phyloP scores from a whole-genome alignment of 1,140 invertebrate species.

The Eupeodes corollae region DNA sequence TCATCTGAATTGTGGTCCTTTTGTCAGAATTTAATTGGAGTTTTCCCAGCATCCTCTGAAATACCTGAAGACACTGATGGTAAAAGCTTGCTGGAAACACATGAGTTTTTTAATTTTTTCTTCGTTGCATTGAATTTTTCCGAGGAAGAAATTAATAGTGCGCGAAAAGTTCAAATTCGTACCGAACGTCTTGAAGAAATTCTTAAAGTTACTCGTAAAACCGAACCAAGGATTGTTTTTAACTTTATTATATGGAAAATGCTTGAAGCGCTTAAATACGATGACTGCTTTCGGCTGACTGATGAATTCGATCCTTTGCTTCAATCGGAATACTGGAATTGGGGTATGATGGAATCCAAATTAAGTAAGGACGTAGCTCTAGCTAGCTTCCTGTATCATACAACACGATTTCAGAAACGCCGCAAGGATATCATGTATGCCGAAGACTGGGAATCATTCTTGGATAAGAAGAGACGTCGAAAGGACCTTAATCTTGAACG shows the following conservation, averaged over 20 bases:
- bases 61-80: background rate
- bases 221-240: conserved; percentile 22
- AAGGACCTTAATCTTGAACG: conserved; percentile 24
- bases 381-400: conserved; percentile 25
- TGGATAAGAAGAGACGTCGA: conserved; percentile 16
- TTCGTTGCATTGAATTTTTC: conserved; percentile 17
- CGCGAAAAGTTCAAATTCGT: conserved; percentile 18
- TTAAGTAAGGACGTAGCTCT: conserved; percentile 20
- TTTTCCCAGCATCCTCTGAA: conserved; percentile 9
- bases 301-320: conserved; percentile 23
- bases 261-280: conserved; percentile 9
- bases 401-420: conserved; percentile 24
- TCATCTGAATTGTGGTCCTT: conserved; percentile 19
- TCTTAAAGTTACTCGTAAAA: conserved; percentile 14
- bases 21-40: conserved; percentile 22
- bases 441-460: conserved; percentile 19
- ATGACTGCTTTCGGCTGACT: conserved; percentile 20
- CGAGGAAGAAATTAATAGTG: conserved; percentile 11
- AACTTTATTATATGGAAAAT: conserved; percentile 29
- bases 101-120: conserved; percentile 21
- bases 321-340: conserved; percentile 27
- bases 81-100: conserved; percentile 6
- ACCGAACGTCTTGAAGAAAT: conserved; percentile 11
- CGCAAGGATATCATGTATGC: conserved; percentile 11
- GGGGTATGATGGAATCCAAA: conserved; percentile 16